These are phyloP conservation scores for Drosophila austrosaltans DNA, from an alignment of 2,888 invertebrate species.

Conservation along the genomic window DNA sequence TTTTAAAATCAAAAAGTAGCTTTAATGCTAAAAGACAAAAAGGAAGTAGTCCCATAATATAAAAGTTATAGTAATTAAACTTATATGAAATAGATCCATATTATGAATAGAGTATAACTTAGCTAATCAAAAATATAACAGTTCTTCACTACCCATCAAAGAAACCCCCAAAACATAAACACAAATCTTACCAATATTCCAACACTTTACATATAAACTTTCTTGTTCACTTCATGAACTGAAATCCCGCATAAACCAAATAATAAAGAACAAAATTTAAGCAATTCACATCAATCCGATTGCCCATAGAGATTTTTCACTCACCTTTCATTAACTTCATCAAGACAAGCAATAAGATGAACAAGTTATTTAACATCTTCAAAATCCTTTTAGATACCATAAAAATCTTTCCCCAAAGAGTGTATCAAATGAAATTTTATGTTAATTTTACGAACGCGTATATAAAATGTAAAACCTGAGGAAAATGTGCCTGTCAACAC, in stretches of 20 bases:
- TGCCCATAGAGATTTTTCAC: conserved; percentile 43
- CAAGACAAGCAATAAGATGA: conserved; percentile 19
- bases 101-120: no score
- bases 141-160: no score
- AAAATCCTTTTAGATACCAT: conserved; percentile 41
- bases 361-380: conserved; percentile 42
- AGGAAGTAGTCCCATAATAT: no score
- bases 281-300: conserved; percentile 40
- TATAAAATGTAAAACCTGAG: conserved; percentile 29
- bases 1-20: no score
- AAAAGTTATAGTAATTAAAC: no score
- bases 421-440: conserved; percentile 60
- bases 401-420: conserved; percentile 47
- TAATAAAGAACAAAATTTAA: conserved; percentile 1
- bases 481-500: conserved; percentile 39
- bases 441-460: conserved; percentile 55
- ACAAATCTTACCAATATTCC: no score
- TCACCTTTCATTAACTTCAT: conserved; percentile 13
- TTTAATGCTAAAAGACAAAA: no score
- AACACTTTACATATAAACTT: not conserved
- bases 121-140: no score
- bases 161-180: no score
- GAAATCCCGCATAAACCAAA: conserved; percentile 6
- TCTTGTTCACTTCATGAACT: not conserved
- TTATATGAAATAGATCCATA: no score